Evolutionary conservation across 92 coral and sea anemone species (phyloP).

Genomic region (Porites evermanni): DNA sequence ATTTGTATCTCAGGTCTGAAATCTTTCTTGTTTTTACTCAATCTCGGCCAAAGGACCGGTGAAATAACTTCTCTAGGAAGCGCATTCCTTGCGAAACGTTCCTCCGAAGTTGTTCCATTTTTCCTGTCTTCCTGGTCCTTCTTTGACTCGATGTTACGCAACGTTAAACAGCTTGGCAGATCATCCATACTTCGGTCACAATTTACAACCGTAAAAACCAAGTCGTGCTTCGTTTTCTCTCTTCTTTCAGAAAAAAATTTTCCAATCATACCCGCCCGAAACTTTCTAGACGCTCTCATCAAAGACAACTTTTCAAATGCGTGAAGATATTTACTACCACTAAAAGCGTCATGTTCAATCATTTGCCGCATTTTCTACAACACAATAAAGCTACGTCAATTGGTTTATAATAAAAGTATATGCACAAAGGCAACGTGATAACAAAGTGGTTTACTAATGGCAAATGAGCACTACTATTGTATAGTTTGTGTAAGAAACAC

Average conservation of each 20-base stretch:
- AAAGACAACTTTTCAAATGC: not conserved
- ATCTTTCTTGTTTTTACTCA: not conserved
- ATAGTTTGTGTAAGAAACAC: not conserved
- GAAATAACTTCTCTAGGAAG: not conserved
- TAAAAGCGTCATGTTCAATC: not conserved
- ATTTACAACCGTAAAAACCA: not conserved
- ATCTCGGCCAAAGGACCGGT: not conserved
- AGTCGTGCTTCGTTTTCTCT: not conserved
- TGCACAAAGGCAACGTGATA: slow-evolving; percentile 18
- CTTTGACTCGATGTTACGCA: slow-evolving; percentile 13
- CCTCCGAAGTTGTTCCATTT: not conserved
- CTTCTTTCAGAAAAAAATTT: not conserved
- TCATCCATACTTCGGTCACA: slow-evolving; percentile 6
- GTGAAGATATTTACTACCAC: not conserved
- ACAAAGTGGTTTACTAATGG: slow-evolving; percentile 12
- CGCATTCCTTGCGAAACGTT: not conserved
- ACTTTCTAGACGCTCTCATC: not conserved
- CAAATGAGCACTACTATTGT: slow-evolving; percentile 18
- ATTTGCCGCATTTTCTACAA: slow-evolving; percentile 22
- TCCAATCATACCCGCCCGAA: slow-evolving; percentile 19
- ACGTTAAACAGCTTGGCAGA: slow-evolving; percentile 9
- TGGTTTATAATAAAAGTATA: slow-evolving; percentile 8
- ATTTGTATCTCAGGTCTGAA: slow-evolving; percentile 16
- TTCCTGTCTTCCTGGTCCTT: not conserved
- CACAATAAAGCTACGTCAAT: slow-evolving; percentile 13